phyloP scores from a whole-genome alignment of 2,888 invertebrate genomes.

The Myopa testacea region DNA sequence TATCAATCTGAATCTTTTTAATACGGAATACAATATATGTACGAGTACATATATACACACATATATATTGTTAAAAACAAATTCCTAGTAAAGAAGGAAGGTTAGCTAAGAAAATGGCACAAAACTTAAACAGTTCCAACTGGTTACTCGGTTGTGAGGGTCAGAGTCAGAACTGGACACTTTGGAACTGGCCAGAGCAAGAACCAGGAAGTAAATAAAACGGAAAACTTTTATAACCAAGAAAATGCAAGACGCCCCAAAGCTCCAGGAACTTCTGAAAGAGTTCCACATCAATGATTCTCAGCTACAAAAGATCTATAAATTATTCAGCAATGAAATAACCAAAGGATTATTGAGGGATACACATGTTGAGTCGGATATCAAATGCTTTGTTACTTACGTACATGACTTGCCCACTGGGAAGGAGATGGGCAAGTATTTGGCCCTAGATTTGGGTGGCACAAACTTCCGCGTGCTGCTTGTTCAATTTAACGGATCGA shows the following conservation, averaged over 20 bases:
- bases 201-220: background rate
- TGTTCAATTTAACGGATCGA: constrained; percentile 81
- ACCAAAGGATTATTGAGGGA: constrained; percentile 81
- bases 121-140: constrained; percentile 42
- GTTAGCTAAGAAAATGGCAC: constrained; percentile 23
- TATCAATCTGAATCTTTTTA: constrained; percentile 37
- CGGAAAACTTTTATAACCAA: background rate
- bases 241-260: constrained; percentile 55
- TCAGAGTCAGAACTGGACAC: constrained; percentile 3
- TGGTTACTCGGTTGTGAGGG: constrained; percentile 37
- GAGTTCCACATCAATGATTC: constrained; percentile 83
- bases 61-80: constrained; percentile 11
- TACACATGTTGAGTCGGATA: constrained; percentile 80
- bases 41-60: too few relatives aligned
- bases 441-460: constrained; percentile 97
- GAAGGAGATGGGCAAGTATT: constrained; percentile 90
- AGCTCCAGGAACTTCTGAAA: constrained; percentile 65
- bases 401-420: constrained; percentile 95
- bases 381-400: constrained; percentile 95
- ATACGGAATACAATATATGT: constrained; percentile 5
- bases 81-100: constrained; percentile 10
- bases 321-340: constrained; percentile 79
- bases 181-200: background rate
- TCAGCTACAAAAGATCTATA: constrained; percentile 81
- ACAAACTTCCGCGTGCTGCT: constrained; percentile 97